phyloP scores from a whole-genome alignment of 2,888 invertebrate genomes.

The Suillia variegata region DNA sequence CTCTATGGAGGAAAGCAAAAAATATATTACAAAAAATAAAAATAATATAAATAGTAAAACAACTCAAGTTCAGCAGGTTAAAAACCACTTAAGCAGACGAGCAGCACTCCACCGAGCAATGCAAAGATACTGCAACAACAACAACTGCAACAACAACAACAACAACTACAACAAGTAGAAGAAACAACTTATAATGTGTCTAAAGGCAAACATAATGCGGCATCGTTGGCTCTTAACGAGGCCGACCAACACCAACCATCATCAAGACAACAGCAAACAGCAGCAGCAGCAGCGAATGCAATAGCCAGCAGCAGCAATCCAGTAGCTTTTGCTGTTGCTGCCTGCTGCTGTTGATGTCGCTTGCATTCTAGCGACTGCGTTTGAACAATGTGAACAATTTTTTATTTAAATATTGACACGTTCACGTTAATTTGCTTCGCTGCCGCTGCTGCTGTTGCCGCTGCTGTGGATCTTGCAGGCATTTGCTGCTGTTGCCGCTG shows the following conservation, averaged over 20 bases:
- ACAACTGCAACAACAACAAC: slow-evolving; percentile 14
- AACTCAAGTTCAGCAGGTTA: slow-evolving; percentile 52
- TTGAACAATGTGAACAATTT: slow-evolving; percentile 54
- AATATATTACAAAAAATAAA: neutral
- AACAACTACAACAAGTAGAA: slow-evolving; percentile 18
- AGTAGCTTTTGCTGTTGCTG: slow-evolving; percentile 20
- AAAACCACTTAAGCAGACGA: slow-evolving; percentile 41
- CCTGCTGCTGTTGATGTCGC: slow-evolving; percentile 29
- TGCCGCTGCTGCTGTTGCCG: slow-evolving; percentile 16
- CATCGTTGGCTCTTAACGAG: slow-evolving; percentile 56
- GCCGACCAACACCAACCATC: slow-evolving; percentile 37
- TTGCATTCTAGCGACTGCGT: slow-evolving; percentile 14
- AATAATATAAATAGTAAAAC: slow-evolving; percentile 32
- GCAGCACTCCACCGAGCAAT: slow-evolving; percentile 42
- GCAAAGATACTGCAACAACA: slow-evolving; percentile 22
- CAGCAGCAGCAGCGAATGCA: slow-evolving; percentile 24
- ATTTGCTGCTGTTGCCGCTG: neutral
- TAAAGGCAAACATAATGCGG: slow-evolving; percentile 42
- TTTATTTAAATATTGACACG: slow-evolving; percentile 55
- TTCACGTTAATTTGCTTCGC: slow-evolving; percentile 23
- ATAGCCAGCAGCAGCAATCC: neutral
- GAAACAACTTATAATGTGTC: slow-evolving; percentile 24
- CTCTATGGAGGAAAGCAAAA: neutral
- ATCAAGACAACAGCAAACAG: slow-evolving; percentile 35
- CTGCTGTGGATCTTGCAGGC: neutral